phyloP scores from a whole-genome alignment of 2,113 vertebrate species.

The Rousettus leschenaultii region DNA sequence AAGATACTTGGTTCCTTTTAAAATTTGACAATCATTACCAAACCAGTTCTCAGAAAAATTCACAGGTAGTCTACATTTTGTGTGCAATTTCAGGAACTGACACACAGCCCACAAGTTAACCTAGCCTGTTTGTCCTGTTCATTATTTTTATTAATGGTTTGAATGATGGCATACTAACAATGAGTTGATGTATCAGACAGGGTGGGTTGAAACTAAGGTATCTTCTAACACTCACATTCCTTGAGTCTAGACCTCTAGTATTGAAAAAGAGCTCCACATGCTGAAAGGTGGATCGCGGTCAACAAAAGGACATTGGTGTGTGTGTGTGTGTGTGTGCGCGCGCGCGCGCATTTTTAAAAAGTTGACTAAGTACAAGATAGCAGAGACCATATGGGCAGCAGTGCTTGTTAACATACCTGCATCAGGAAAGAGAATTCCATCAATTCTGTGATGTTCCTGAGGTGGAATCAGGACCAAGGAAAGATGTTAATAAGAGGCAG shows the following conservation, averaged over 20 bases:
- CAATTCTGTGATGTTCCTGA: not conserved
- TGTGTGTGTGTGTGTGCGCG: too few species aligned
- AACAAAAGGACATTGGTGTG: not conserved
- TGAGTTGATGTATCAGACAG: not conserved
- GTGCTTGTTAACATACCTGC: not conserved
- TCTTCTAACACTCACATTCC: not conserved
- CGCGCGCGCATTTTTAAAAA: not conserved
- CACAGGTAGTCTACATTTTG: not conserved
- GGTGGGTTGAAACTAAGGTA: not conserved
- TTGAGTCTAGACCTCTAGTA: not conserved
- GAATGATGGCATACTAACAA: not conserved
- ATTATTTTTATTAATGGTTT: not conserved
- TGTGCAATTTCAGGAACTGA: not conserved
- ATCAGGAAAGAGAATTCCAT: not conserved
- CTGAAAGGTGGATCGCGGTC: not conserved
- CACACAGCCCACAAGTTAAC: not conserved
- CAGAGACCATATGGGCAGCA: not conserved
- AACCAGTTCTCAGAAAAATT: not conserved
- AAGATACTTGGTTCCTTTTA: not conserved
- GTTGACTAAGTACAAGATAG: not conserved
- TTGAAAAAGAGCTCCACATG: not conserved
- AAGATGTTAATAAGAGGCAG: not conserved
- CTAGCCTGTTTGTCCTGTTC: not conserved
- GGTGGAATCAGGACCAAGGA: not conserved
- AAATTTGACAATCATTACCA: not conserved